Conservation (phyloP, 2,888 invertebrate genomes). For the Thecocarcelia acutangulata region DNA sequence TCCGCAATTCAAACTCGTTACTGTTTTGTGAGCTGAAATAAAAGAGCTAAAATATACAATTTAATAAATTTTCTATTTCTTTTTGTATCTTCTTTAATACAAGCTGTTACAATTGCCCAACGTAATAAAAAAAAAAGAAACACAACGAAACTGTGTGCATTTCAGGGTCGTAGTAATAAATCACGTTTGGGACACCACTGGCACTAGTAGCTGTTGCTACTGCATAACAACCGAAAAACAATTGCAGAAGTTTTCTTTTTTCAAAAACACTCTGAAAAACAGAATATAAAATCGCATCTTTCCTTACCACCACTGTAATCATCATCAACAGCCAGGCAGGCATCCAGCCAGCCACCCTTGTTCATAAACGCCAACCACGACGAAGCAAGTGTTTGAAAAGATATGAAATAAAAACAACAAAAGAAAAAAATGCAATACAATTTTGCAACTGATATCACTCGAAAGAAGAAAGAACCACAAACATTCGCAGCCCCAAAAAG, state of each 20-base stretch:
- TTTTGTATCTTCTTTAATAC: conserved; percentile 44
- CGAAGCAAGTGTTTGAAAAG: conserved; percentile 15
- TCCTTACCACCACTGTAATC: conserved; percentile 7
- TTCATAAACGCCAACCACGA: conserved; percentile 24
- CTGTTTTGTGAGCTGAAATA: too few relatives aligned
- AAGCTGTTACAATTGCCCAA: conserved; percentile 57
- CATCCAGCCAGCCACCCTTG: conserved; percentile 33
- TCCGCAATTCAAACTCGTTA: too few relatives aligned
- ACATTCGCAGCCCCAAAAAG: conserved; percentile 39
- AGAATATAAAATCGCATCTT: conserved; percentile 35
- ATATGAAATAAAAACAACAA: too few relatives aligned
- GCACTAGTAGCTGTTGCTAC: conserved; percentile 65
- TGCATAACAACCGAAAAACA: conserved; percentile 66
- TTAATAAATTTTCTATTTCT: conserved; percentile 40
- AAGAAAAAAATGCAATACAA: conserved; percentile 45
- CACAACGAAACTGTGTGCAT: conserved; percentile 59
- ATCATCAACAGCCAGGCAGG: conserved; percentile 26
- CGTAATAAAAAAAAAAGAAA: conserved; percentile 36
- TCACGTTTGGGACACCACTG: conserved; percentile 70
- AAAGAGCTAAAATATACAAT: conserved; percentile 3
- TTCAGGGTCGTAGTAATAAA: conserved; percentile 71
- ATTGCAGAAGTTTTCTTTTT: conserved; percentile 61
- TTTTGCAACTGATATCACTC: conserved; percentile 55
- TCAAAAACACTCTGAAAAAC: conserved; percentile 13
- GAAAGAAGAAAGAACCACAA: conserved; percentile 49